These are phyloP conservation scores for Phasia obesa DNA, from an alignment of 2,888 invertebrate species.

Conservation along the genomic window DNA sequence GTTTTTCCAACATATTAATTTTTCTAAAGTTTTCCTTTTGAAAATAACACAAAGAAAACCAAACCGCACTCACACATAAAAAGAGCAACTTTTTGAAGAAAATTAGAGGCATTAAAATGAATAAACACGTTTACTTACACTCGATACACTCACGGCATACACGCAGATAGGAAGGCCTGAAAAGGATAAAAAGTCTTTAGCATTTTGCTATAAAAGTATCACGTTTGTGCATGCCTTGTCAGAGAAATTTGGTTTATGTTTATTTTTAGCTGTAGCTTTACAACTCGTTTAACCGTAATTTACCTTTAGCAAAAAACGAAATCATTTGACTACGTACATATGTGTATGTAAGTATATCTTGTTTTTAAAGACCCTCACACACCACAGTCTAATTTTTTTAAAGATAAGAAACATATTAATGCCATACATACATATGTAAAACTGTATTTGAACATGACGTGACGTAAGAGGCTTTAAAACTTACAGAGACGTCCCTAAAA, in stretches of 20 bases:
- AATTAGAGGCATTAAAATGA: slow-evolving; percentile 9
- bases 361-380: too few species aligned
- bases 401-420: too few species aligned
- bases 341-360: too few species aligned
- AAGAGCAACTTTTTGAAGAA: slow-evolving; percentile 35
- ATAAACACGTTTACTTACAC: not conserved
- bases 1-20: slow-evolving; percentile 1
- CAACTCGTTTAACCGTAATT: too few species aligned
- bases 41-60: slow-evolving; percentile 12
- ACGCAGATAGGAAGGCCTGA: not conserved
- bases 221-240: slow-evolving; percentile 46
- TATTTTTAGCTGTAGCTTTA: not conserved
- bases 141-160: not conserved
- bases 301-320: too few species aligned
- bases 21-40: slow-evolving; percentile 25
- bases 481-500: too few species aligned
- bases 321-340: not conserved
- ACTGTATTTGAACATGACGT: too few species aligned
- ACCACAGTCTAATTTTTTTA: too few species aligned
- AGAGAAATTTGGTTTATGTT: slow-evolving; percentile 14
- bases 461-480: too few species aligned
- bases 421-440: too few species aligned
- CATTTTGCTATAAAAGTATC: slow-evolving; percentile 28
- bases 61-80: slow-evolving; percentile 27
- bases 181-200: slow-evolving; percentile 3